Conservation (phyloP, 2,113 vertebrate species). For the Crotalus helleri region DNA sequence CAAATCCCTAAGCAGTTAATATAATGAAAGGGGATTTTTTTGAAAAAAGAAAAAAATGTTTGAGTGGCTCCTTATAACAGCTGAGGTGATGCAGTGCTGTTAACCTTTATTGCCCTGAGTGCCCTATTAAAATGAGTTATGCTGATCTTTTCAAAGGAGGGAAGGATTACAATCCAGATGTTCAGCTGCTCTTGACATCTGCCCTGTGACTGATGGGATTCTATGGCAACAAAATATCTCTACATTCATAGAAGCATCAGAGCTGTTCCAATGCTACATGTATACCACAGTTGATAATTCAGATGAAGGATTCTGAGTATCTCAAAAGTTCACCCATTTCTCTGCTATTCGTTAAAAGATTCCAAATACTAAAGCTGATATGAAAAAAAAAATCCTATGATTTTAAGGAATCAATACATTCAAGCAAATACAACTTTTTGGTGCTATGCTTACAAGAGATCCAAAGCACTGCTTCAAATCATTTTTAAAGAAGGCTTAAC, state of each 20-base stretch:
- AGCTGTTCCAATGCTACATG: conserved; percentile 38
- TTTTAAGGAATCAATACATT: not conserved
- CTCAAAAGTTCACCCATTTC: not conserved
- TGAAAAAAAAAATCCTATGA: not conserved
- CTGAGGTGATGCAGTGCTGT: conserved; percentile 25
- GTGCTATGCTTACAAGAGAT: not conserved
- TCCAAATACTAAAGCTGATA: not conserved
- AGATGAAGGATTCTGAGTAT: not conserved
- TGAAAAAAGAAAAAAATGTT: conserved; percentile 14
- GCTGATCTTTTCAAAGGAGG: conserved; percentile 42
- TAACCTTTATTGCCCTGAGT: conserved; percentile 59
- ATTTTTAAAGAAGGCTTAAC: not conserved
- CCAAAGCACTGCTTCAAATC: not conserved
- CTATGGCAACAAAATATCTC: conserved; percentile 21
- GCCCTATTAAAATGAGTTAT: conserved; percentile 56
- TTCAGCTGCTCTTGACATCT: conserved; percentile 53
- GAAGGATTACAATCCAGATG: conserved; percentile 53
- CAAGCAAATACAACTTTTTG: not conserved
- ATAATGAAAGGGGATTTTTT: conserved; percentile 44
- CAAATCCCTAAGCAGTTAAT: conserved; percentile 52
- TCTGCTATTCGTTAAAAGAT: not conserved
- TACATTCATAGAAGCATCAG: conserved; percentile 36
- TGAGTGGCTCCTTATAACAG: conserved; percentile 56
- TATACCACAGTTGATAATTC: not conserved
- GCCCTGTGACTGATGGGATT: conserved; percentile 41